phyloP scores from a whole-genome alignment of 2,113 vertebrate species.

The Atlantisia rogersi region DNA sequence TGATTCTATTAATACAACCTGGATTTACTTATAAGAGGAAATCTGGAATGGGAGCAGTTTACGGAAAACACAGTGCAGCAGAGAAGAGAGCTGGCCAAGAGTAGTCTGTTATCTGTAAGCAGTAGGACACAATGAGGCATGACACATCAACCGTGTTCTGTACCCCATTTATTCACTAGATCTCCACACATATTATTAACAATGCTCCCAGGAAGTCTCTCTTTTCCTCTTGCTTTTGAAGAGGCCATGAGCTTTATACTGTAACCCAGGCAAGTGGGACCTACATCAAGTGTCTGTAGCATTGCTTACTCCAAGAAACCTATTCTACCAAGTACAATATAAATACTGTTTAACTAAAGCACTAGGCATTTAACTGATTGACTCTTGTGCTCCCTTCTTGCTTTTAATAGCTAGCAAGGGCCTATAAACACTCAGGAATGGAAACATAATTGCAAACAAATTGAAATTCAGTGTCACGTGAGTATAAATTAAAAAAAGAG shows the following conservation, averaged over 20 bases:
- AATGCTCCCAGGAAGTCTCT: background rate
- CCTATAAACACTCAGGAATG: background rate
- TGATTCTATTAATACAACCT: background rate
- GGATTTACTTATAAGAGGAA: background rate
- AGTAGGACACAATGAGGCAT: background rate
- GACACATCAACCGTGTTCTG: background rate
- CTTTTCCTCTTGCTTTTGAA: background rate
- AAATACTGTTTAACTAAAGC: background rate
- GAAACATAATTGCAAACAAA: background rate
- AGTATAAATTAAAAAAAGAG: background rate
- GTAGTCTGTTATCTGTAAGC: background rate
- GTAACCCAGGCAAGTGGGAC: background rate
- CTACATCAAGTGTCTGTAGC: background rate
- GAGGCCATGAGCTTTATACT: background rate
- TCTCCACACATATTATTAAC: background rate
- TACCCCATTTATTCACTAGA: background rate
- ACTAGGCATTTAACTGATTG: background rate
- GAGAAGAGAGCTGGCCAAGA: background rate
- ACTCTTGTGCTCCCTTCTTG: background rate
- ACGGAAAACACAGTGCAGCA: background rate
- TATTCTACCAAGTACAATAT: background rate
- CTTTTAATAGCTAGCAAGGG: background rate
- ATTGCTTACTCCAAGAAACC: background rate
- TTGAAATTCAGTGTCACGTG: background rate
- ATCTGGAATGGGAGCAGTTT: background rate